phyloP scores from a whole-genome alignment of 2,888 invertebrate species.

The Metopia argyrocephala region DNA sequence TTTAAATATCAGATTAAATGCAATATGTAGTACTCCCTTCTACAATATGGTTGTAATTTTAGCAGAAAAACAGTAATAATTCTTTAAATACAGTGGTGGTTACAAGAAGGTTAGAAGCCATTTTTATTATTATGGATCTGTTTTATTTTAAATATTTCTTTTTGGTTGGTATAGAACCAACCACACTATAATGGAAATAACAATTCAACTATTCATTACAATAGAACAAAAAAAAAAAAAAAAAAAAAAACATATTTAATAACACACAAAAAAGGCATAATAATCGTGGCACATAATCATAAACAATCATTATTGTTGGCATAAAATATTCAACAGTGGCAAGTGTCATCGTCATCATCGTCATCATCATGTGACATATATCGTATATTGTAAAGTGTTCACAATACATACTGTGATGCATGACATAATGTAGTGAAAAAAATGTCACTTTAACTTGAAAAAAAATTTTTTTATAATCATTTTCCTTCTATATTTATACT shows the following conservation, averaged over 20 bases:
- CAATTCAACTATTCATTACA: not conserved
- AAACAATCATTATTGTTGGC: constrained; percentile 46
- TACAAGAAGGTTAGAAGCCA: not conserved
- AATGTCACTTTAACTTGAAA: constrained; percentile 61
- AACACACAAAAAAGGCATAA: constrained; percentile 34
- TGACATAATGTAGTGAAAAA: constrained; percentile 45
- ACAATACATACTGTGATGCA: not conserved
- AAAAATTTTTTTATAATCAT: too few species aligned
- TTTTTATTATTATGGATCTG: not conserved
- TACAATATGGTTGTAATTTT: too few species aligned
- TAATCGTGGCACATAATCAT: constrained; percentile 50
- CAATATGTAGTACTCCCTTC: too few species aligned
- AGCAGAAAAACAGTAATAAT: too few species aligned
- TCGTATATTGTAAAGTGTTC: too few species aligned
- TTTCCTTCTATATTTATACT: constrained; percentile 8
- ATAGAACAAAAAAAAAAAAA: not conserved
- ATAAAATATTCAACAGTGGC: constrained; percentile 40
- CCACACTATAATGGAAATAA: not conserved
- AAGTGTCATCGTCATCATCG: not conserved
- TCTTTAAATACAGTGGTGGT: not conserved
- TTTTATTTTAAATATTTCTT: not conserved
- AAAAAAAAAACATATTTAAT: not conserved
- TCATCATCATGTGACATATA: constrained; percentile 25
- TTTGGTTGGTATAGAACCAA: not conserved
- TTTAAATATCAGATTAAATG: too few species aligned